phyloP scores from a whole-genome alignment of 2,113 vertebrate species.

The Crotalus viridis region DNA sequence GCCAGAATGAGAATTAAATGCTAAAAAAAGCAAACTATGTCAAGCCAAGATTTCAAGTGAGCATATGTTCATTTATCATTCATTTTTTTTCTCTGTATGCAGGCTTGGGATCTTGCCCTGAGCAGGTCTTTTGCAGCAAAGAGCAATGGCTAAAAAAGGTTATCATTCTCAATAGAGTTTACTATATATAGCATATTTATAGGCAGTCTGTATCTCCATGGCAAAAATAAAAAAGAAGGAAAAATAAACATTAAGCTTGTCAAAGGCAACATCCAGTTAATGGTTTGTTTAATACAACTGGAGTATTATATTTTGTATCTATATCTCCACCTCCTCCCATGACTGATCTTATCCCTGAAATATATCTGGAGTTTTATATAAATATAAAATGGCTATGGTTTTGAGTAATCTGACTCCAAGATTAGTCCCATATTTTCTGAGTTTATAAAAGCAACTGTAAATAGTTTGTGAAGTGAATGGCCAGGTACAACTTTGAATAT shows the following conservation, averaged over 20 bases:
- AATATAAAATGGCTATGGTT: background rate
- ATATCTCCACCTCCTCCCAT: background rate
- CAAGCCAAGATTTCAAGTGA: conserved; percentile 63
- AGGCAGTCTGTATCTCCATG: conserved; percentile 14
- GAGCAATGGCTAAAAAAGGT: conserved; percentile 55
- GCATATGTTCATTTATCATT: conserved; percentile 66
- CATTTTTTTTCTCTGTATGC: conserved; percentile 38
- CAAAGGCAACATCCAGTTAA: conserved; percentile 8
- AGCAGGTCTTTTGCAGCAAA: conserved; percentile 54
- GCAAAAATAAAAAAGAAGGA: conserved; percentile 24
- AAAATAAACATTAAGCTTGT: conserved; percentile 7
- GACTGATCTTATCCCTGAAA: background rate
- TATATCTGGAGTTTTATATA: background rate
- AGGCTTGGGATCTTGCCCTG: conserved; percentile 42
- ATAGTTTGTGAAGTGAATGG: background rate
- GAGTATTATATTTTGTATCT: background rate
- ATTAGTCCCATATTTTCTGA: background rate
- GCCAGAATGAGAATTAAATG: conserved; percentile 66
- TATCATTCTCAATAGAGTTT: conserved; percentile 58
- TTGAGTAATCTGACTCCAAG: background rate
- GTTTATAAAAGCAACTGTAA: background rate
- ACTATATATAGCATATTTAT: background rate
- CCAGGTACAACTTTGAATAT: background rate
- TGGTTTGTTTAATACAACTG: background rate
- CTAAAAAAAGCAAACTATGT: conserved; percentile 64